These are phyloP conservation scores for Ypsolopha scabrella DNA, from an alignment of 2,888 invertebrate genomes.

Conservation along the genomic window DNA sequence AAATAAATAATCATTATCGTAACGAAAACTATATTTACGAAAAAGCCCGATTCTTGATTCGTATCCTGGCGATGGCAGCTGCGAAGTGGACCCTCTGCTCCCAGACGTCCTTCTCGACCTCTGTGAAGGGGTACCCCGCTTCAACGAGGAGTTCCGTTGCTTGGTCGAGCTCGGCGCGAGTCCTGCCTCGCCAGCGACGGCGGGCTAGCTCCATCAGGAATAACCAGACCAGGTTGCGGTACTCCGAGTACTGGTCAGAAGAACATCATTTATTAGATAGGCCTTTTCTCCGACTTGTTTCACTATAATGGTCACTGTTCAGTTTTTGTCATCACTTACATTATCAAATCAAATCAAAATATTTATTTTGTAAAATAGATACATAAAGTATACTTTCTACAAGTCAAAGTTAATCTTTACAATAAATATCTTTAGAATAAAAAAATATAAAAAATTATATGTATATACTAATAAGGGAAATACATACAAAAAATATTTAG, in stretches of 20 bases:
- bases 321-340: too few relatives aligned
- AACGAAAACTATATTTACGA: constrained; percentile 28
- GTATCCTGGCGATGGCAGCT: constrained; percentile 80
- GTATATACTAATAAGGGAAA: too few relatives aligned
- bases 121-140: constrained; percentile 47
- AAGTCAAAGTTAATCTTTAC: too few relatives aligned
- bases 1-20: neutral
- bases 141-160: constrained; percentile 31
- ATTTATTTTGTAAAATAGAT: too few relatives aligned
- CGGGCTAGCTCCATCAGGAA: constrained; percentile 78
- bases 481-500: too few relatives aligned
- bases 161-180: constrained; percentile 34
- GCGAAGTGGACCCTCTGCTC: constrained; percentile 76
- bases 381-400: too few relatives aligned
- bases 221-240: constrained; percentile 70
- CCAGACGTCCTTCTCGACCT: constrained; percentile 75
- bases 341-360: too few relatives aligned
- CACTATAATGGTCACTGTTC: too few relatives aligned
- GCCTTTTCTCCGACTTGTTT: too few relatives aligned
- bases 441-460: too few relatives aligned
- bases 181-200: constrained; percentile 64
- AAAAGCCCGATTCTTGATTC: constrained; percentile 80
- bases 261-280: too few relatives aligned
- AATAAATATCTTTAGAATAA: too few relatives aligned
- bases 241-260: constrained; percentile 25